Evolutionary conservation across 2,113 vertebrate species (phyloP).

Genomic region (Furnarius figulus): DNA sequence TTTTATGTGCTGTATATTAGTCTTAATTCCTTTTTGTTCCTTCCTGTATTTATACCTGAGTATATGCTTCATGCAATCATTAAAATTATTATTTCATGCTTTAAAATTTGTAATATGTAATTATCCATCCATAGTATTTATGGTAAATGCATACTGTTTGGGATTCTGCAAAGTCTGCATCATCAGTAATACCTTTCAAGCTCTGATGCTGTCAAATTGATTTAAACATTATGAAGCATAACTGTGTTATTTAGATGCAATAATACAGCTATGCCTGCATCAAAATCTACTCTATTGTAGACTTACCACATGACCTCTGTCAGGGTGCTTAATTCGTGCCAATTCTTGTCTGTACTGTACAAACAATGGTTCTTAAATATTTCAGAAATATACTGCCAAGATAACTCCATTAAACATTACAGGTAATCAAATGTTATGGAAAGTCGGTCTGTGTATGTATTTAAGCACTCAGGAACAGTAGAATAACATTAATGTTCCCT

Average conservation of each 20-base stretch:
- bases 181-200: not conserved
- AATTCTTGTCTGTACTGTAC: not conserved
- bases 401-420: not conserved
- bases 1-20: constrained; percentile 13
- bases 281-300: not conserved
- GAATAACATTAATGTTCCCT: not conserved
- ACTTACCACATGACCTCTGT: not conserved
- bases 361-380: constrained; percentile 19
- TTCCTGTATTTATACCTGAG: constrained; percentile 34
- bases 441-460: not conserved
- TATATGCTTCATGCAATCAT: not conserved
- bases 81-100: constrained; percentile 43
- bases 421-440: not conserved
- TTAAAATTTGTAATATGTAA: constrained; percentile 32
- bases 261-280: not conserved
- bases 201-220: constrained; percentile 4
- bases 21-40: constrained; percentile 19
- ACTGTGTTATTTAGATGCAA: not conserved
- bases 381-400: not conserved
- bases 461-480: not conserved
- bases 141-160: not conserved
- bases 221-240: constrained; percentile 15
- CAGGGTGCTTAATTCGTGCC: not conserved
- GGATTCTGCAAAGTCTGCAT: not conserved
- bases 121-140: constrained; percentile 9